Conservation (phyloP, 2,797 vertebrate species). For the Pelodytes ibericus region DNA sequence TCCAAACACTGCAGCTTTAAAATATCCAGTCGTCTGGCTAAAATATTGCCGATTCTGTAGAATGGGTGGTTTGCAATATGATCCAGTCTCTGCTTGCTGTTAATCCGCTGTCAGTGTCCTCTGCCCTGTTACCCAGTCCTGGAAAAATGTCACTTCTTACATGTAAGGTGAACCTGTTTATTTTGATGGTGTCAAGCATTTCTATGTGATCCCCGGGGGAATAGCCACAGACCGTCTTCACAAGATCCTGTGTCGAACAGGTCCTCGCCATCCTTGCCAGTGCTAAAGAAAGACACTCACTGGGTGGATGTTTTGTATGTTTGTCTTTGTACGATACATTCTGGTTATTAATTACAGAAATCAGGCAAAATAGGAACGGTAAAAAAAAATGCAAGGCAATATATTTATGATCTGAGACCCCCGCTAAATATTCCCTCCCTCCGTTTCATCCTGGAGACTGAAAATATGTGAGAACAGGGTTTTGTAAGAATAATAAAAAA, state of each 20-base stretch:
- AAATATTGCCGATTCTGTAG: too few relatives aligned
- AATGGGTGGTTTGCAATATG: too few relatives aligned
- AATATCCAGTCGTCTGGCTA: too few relatives aligned
- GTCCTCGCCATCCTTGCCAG: not conserved
- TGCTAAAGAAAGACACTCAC: not conserved
- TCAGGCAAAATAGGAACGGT: not conserved
- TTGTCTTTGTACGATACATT: constrained; percentile 3
- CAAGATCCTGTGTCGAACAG: not conserved
- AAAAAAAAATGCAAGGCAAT: not conserved
- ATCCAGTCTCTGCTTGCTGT: too few relatives aligned
- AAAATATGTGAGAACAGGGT: too few relatives aligned
- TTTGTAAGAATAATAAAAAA: too few relatives aligned
- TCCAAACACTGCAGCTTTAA: too few relatives aligned
- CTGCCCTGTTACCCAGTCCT: not conserved
- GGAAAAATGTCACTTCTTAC: not conserved
- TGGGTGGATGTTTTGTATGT: constrained; percentile 4
- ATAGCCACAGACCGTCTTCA: not conserved
- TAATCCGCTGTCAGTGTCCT: not conserved
- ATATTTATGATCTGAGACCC: too few relatives aligned
- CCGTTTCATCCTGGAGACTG: too few relatives aligned
- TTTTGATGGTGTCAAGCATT: not conserved
- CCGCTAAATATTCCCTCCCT: too few relatives aligned
- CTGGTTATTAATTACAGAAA: not conserved
- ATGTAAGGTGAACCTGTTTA: not conserved
- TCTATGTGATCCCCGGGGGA: not conserved